Evolutionary conservation across 2,113 vertebrate genomes (phyloP), one percentile per base, ranked within the genome.

Genomic region (Muntiacus muntjak): DNA sequence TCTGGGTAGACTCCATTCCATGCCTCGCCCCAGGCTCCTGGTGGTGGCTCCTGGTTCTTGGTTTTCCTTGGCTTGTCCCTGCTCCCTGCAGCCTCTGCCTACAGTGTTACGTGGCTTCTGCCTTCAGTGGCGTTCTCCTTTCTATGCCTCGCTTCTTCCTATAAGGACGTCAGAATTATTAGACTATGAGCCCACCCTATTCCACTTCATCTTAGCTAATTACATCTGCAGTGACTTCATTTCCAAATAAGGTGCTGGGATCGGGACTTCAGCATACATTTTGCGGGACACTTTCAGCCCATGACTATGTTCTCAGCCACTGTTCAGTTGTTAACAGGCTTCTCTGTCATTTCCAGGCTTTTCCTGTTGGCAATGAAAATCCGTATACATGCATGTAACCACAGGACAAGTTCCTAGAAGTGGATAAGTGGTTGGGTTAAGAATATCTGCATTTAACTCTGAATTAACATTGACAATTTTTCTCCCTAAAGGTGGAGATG

Each of bases 61-160:
- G 40, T 1, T 0, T 17, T 60, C 54, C 17, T 7, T 23, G 54
- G 12, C 55, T 23, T 40, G 17, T 9, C 10, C 8, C 55, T 62
- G 45, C 14, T 25, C 62, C 25, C 28, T 8, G 26, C 12, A 2
- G 14, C 1, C 26, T 54, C 76, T 2, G 58, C 23, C 30, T 64
- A 10, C 16, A 9, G 40, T 7, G 13, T 40, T 8, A 28, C 8
- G 0, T 0, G 30, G 30, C 60, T 52, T 36, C 78, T 28, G 11
- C 33, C n/a, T n/a, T n/a, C 60, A 1, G 0, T 0, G 26, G 26
- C 0, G 0, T 36, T 60, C n/a, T 60, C 60, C 10, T 50, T 43
- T 19, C 36, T 54, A 55, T 47, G 40, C 21, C n/a, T 52, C 5
- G 0, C 17, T 28, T 21, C 25, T 55, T 54, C 25, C 36, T 52